phyloP scores from a whole-genome alignment of 2,113 vertebrate genomes.

The Echinops telfairi region DNA sequence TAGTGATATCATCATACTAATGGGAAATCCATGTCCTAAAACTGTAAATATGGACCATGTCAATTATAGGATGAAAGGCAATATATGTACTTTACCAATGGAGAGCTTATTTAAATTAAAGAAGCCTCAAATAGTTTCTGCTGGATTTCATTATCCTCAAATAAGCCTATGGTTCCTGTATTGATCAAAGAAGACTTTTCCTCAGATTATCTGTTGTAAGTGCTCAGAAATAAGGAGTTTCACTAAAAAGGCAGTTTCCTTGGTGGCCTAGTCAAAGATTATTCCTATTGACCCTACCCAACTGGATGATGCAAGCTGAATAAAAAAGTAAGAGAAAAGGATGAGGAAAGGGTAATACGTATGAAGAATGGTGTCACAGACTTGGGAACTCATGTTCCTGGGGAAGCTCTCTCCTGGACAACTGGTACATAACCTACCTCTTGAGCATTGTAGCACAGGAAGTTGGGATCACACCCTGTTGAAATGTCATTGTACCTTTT shows the following conservation, averaged over 20 bases:
- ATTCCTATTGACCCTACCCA: neutral
- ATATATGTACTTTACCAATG: neutral
- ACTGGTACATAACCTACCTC: neutral
- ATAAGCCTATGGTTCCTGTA: neutral
- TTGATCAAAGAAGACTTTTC: neutral
- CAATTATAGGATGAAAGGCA: neutral
- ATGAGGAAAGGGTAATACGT: neutral
- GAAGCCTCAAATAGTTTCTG: neutral
- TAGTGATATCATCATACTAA: neutral
- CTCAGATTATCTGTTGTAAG: neutral
- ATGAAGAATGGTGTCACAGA: neutral
- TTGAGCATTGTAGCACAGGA: accelerated
- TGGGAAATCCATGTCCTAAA: neutral
- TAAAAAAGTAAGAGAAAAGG: neutral
- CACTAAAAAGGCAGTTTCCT: neutral
- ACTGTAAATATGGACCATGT: accelerated
- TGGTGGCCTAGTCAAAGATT: constrained; percentile 14
- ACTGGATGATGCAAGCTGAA: neutral
- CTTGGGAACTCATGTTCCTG: accelerated
- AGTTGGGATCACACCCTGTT: neutral
- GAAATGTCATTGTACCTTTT: neutral
- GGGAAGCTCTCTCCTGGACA: neutral
- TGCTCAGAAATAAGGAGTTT: neutral
- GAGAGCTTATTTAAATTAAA: neutral
- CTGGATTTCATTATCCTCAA: neutral